phyloP scores from a whole-genome alignment of 2,797 vertebrate species.

The Sorex maritimensis region DNA sequence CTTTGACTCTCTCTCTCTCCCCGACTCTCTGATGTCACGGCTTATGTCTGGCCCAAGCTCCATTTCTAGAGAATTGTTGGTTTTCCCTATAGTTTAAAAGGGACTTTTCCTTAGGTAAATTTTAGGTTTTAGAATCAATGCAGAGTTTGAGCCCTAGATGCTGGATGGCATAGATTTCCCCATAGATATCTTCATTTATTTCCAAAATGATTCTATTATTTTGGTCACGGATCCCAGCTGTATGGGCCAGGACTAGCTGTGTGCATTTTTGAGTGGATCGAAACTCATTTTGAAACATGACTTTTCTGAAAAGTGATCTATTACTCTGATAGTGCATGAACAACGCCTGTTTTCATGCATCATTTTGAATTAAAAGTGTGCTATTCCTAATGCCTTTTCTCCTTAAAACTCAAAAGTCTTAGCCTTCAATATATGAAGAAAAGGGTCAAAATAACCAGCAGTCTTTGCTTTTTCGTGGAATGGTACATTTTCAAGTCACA shows the following conservation, averaged over 20 bases:
- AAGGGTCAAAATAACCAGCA: background rate
- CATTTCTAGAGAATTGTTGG: conserved; percentile 74
- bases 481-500: conserved; percentile 19
- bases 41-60: conserved; percentile 35
- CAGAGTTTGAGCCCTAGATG: conserved; percentile 5
- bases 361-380: background rate
- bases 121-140: background rate
- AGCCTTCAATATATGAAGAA: conserved; percentile 21
- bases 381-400: background rate
- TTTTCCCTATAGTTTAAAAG: conserved; percentile 66
- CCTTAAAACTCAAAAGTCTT: conserved; percentile 3
- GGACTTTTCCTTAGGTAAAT: conserved; percentile 43
- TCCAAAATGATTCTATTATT: background rate
- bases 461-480: background rate
- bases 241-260: background rate
- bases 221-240: conserved; percentile 17
- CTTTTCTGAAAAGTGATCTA: conserved; percentile 57
- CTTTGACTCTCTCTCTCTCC: conserved; percentile 36
- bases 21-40: background rate
- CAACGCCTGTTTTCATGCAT: conserved; percentile 26
- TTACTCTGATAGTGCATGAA: conserved; percentile 29
- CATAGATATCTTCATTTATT: background rate
- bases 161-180: conserved; percentile 29
- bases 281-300: conserved; percentile 43
- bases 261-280: conserved; percentile 38